Evolutionary conservation across 2,113 vertebrate species (phyloP).

Genomic region (Urocitellus parryii): DNA sequence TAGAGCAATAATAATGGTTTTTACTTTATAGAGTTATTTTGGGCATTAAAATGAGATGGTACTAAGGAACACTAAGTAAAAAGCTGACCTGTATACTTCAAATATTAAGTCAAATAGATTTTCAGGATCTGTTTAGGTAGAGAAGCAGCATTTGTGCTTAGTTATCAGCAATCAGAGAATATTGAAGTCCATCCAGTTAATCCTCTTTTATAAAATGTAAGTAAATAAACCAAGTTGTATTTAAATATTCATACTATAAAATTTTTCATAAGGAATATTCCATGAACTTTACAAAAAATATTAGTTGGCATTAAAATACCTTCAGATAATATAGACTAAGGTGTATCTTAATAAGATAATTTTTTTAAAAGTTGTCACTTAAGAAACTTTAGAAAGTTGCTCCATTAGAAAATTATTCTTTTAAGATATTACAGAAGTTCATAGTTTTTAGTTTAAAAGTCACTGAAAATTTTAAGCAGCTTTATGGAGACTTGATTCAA

Average conservation of each 20-base stretch:
- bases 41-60: neutral
- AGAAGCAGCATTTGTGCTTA: neutral
- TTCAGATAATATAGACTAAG: neutral
- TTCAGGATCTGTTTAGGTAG: neutral
- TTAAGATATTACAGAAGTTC: neutral
- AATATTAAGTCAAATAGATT: neutral
- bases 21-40: neutral
- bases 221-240: neutral
- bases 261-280: neutral
- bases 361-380: neutral
- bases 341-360: neutral
- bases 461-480: neutral
- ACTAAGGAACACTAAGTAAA: neutral
- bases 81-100: neutral
- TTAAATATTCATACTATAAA: neutral
- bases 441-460: neutral
- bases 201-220: neutral
- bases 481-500: neutral
- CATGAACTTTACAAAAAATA: slow-evolving; percentile 9
- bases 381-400: neutral
- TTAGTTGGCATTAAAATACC: neutral
- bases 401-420: neutral
- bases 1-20: neutral
- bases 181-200: neutral
- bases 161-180: neutral